Base-by-base conservation (phyloP, 2,797 vertebrate species). In the Lerista edwardsae region DNA sequence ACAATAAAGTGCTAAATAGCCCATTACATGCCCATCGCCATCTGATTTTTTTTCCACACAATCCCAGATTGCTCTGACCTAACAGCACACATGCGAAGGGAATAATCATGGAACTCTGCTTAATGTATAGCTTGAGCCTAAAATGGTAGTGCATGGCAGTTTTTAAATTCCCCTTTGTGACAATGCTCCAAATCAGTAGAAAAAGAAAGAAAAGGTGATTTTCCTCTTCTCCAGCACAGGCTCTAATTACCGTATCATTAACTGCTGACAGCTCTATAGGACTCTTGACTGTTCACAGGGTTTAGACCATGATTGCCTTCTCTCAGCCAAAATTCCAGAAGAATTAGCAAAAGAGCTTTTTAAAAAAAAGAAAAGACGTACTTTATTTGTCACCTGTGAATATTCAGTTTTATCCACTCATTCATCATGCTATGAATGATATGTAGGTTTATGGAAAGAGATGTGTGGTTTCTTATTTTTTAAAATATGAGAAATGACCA, bases 101-200 rank as follows among this genome's bases (percentile, higher is more conserved):
- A 41, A 62, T n/a, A 27, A 47, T 27, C 23, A n/a, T 73, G 57
- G 57, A 57, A 31, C 41, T 74, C 39, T 62, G 14, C 69, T 39
- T 82, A 64, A 74, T 10, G 4, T 47, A 2, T n/a, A 64, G 57
- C 15, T 61, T 21, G 29, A 62, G 19, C 19, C 65, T 57, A 39
- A 65, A 65, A 31, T 75, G 61, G 25, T 7, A 55, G 61, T 19
- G 15, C 44, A 39, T 9, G 61, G 31, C 72, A 67, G 15, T 57
- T 83, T 57, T 83, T 8, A 65, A 67, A 83, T 55, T 57, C 81
- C 62, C 25, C 72, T 67, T 75, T 29, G 61, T 75, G 15, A 75
- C 73, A 83, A 75, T 67, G 34, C 41, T 75, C 62, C 80, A 74
- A 82, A 27, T 12, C 25, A 82, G 29, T 23, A 10, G 39, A 72